Conservation (phyloP, 2,888 invertebrate genomes). For the Azorinus chamasolen region DNA sequence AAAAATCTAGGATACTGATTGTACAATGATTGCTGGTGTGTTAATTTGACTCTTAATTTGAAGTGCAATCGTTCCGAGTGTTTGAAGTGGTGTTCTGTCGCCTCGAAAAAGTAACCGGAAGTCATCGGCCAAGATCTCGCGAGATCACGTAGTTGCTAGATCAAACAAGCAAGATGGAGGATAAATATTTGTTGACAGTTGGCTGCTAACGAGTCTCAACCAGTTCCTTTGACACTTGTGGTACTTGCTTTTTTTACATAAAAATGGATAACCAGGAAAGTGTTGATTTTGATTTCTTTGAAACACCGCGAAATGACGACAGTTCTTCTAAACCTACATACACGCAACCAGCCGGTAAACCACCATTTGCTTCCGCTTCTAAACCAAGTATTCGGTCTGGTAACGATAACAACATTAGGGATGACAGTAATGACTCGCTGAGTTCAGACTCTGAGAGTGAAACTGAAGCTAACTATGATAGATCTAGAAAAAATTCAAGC, state of each 20-base stretch:
- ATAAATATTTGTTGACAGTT: neutral
- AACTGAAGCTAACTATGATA: constrained; percentile 9
- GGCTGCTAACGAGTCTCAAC: too few relatives aligned
- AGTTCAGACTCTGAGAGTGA: constrained; percentile 39
- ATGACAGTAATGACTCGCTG: constrained; percentile 35
- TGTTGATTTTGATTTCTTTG: constrained; percentile 79
- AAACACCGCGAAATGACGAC: constrained; percentile 62
- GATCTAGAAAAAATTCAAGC: neutral
- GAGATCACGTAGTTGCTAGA: constrained; percentile 77
- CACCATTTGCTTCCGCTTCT: neutral
- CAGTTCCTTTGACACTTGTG: constrained; percentile 12
- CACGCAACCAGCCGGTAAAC: constrained; percentile 22
- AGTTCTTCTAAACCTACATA: constrained; percentile 17
- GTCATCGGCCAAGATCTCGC: constrained; percentile 41
- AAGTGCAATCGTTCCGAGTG: too few relatives aligned
- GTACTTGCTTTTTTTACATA: constrained; percentile 18
- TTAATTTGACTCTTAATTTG: too few relatives aligned
- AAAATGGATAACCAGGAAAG: constrained; percentile 36
- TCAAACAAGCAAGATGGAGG: constrained; percentile 69
- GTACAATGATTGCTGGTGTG: too few relatives aligned
- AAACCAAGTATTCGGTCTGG: too few relatives aligned
- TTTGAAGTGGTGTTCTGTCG: too few relatives aligned
- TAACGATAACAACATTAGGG: too few relatives aligned
- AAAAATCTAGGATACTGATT: too few relatives aligned
- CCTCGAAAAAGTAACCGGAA: too few relatives aligned